phyloP scores from a whole-genome alignment of 2,113 vertebrate genomes.

The Gavialis gangeticus region DNA sequence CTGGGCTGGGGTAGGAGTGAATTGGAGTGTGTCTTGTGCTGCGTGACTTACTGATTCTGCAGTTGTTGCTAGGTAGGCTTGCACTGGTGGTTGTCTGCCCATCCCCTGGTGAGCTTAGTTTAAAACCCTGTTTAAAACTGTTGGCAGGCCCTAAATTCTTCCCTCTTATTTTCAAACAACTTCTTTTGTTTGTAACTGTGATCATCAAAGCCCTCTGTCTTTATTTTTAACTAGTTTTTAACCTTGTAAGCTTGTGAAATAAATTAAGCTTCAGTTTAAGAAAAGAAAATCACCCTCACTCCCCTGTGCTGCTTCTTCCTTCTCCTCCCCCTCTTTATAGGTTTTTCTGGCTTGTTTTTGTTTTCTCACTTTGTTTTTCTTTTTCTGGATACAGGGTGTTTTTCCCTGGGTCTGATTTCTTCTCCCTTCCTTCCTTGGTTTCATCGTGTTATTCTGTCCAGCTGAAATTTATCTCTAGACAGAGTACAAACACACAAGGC shows the following conservation, averaged over 20 bases:
- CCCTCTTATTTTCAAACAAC: neutral
- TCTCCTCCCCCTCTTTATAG: neutral
- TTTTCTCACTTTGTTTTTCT: neutral
- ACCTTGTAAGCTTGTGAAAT: neutral
- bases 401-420: neutral
- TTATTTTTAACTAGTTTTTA: neutral
- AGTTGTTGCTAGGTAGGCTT: no score
- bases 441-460: neutral
- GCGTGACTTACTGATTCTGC: no score
- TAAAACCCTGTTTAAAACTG: no score
- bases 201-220: neutral
- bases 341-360: neutral
- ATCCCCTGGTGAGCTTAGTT: no score
- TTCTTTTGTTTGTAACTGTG: neutral
- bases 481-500: rapidly evolving
- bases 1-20: no score
- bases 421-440: neutral
- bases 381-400: neutral
- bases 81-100: no score
- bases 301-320: neutral
- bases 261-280: neutral
- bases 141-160: neutral
- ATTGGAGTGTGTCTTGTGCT: no score
- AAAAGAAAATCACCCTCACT: neutral
- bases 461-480: neutral